These are phyloP conservation scores for Asteroscopus sphinx DNA, from an alignment of 2,888 invertebrate species.

Conservation along the genomic window DNA sequence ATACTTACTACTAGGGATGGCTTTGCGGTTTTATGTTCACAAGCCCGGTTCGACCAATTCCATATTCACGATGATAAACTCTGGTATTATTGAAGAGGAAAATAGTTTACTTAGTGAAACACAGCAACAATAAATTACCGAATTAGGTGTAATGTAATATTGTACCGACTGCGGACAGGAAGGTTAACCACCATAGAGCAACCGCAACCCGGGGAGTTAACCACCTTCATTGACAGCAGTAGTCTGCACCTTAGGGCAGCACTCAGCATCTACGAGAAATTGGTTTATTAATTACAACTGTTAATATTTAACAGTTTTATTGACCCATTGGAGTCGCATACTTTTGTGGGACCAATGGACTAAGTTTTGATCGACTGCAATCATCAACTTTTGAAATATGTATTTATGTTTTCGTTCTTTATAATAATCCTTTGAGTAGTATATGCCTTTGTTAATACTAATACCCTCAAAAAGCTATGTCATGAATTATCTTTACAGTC, in stretches of 20 bases:
- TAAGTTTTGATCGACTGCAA: background rate
- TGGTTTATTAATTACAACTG: slow-evolving; percentile 19
- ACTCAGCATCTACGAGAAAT: slow-evolving; percentile 24
- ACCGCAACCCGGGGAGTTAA: slow-evolving; percentile 33
- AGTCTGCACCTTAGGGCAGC: slow-evolving; percentile 7
- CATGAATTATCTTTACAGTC: too few relatives aligned
- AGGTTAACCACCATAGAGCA: slow-evolving; percentile 11
- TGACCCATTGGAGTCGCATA: slow-evolving; percentile 7
- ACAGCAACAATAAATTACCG: background rate
- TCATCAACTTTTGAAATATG: background rate
- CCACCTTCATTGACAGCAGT: slow-evolving; percentile 26
- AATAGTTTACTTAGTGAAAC: background rate
- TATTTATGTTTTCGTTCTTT: too few relatives aligned
- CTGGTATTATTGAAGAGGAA: too few relatives aligned
- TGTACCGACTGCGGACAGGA: slow-evolving; percentile 1
- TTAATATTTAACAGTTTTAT: slow-evolving; percentile 18
- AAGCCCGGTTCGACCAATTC: too few relatives aligned
- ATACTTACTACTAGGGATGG: too few relatives aligned
- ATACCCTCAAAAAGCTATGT: too few relatives aligned
- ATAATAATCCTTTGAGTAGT: too few relatives aligned
- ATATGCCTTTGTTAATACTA: too few relatives aligned
- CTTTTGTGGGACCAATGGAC: background rate
- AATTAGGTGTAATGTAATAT: too few relatives aligned
- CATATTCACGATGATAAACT: too few relatives aligned
- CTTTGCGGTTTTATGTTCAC: too few relatives aligned